Evolutionary conservation across 2,888 invertebrate species (phyloP), one percentile per base, ranked within the genome.

Genomic region (Tanypteryx hageni): DNA sequence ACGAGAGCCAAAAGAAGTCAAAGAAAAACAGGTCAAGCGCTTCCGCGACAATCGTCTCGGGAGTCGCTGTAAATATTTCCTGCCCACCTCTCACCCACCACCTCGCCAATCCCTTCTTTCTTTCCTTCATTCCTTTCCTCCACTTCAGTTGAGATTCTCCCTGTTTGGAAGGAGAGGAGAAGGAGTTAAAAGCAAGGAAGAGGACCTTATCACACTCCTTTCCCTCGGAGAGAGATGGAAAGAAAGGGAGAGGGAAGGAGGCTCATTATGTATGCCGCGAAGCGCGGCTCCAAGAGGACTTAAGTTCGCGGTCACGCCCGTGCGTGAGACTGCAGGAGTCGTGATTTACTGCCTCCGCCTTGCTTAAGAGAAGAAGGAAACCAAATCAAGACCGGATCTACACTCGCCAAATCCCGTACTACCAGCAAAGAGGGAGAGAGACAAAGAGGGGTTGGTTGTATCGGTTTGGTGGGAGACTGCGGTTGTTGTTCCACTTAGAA

Each of bases 321-420:
- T 76, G 76, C 76, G 76, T 76, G 76, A 76, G 76, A 76, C 76
- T 76, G 18, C 76, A 10, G 76, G 76, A 76, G 27, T 76, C 76
- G 76, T 76, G 76, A 76, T 76, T 76, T 76, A 76, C 22, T 22
- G 76, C 10, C 22, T 22, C 27, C 76, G 76, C 76, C 22, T 13
- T 22, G 76, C 76, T 76, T 76, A 76, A 76, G 76, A 76, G 76
- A 22, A 18, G 44, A 5, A 44, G 44, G 44, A 44, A 44, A 44
- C 44, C 44, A 44, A 44, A 44, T 44, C 44, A 44, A 44, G 18
- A 76, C 22, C 76, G 68, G 11, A 22, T 68, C 68, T 10, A 10
- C 76, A 27, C 27, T 76, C 76, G 22, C 76, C 76, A 76, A 27
- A 27, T 22, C 76, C 44, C 44, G 1, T 44, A 44, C 44, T 44